Evolutionary conservation across 2,113 vertebrate species (phyloP).

Genomic region (Scartelaos histophorus): DNA sequence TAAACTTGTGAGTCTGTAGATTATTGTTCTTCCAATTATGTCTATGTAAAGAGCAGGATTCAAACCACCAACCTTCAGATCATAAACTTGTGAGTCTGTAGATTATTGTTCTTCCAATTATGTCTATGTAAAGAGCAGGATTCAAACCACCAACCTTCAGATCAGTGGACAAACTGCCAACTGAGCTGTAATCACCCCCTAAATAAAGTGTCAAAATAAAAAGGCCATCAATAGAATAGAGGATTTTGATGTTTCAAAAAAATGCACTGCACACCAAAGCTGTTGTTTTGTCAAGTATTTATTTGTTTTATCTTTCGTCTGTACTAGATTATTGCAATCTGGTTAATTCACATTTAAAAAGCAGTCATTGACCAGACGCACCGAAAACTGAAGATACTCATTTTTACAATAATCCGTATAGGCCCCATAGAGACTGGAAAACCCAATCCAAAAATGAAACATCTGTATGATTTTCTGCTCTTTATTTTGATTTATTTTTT

Average conservation of each 20-base stretch:
- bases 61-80: too few relatives aligned
- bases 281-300: conserved; percentile 88
- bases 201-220: too few relatives aligned
- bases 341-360: conserved; percentile 99
- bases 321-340: conserved; percentile 98
- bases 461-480: conserved; percentile 73
- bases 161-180: too few relatives aligned
- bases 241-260: conserved; percentile 20
- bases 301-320: conserved; percentile 80
- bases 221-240: neutral
- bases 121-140: too few relatives aligned
- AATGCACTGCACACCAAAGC: conserved; percentile 76
- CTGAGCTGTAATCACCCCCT: too few relatives aligned
- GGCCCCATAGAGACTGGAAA: conserved; percentile 94
- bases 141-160: too few relatives aligned
- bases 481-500: conserved; percentile 80
- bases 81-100: too few relatives aligned
- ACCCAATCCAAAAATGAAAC: conserved; percentile 83
- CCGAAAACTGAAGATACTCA: conserved; percentile 93
- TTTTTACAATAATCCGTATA: conserved; percentile 94
- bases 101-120: too few relatives aligned
- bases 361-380: conserved; percentile 96
- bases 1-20: too few relatives aligned
- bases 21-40: too few relatives aligned
- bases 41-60: too few relatives aligned